A percentile compares a stretch with the other conserved stretches of the same genome.
Conservation (phyloP, 2,888 invertebrate species). For the Sturmia bella region DNA sequence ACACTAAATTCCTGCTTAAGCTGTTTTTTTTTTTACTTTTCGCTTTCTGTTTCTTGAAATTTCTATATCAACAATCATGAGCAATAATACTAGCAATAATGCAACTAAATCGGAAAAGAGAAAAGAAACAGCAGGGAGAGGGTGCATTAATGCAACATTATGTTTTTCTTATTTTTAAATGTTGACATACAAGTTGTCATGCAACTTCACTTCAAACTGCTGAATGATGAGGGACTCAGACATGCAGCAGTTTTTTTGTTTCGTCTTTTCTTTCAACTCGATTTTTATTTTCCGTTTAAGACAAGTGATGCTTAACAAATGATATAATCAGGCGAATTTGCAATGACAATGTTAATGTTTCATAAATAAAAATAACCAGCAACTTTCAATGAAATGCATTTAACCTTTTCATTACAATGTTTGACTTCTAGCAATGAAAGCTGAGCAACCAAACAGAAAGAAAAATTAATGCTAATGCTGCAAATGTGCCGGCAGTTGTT, state of each 20-base stretch:
- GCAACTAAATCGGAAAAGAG: slow-evolving; percentile 43
- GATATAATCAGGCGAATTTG: slow-evolving; percentile 67
- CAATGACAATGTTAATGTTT: slow-evolving; percentile 51
- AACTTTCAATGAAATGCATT: slow-evolving; percentile 63
- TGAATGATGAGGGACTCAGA: slow-evolving; percentile 49
- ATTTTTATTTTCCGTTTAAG: slow-evolving; percentile 47
- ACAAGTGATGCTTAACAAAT: slow-evolving; percentile 67
- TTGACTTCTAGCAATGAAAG: slow-evolving; percentile 52
- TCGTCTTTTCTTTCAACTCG: neutral
- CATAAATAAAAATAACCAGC: slow-evolving; percentile 42
- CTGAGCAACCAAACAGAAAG: neutral
- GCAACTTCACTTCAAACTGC: slow-evolving; percentile 67
- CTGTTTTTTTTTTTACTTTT: neutral
- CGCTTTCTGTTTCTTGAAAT: neutral
- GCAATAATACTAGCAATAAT: slow-evolving; percentile 50
- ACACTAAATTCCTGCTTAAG: slow-evolving; percentile 65
- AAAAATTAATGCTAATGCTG: slow-evolving; percentile 42
- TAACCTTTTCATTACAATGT: slow-evolving; percentile 59
- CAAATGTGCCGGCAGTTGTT: slow-evolving; percentile 14
- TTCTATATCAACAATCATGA: slow-evolving; percentile 43
- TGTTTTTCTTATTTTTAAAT: slow-evolving; percentile 56
- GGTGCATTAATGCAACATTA: slow-evolving; percentile 68
- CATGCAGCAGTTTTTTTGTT: slow-evolving; percentile 7
- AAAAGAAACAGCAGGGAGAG: slow-evolving; percentile 22
- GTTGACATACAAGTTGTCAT: slow-evolving; percentile 71